Conservation (phyloP, 2,113 vertebrate species). For the Tamias sibiricus region DNA sequence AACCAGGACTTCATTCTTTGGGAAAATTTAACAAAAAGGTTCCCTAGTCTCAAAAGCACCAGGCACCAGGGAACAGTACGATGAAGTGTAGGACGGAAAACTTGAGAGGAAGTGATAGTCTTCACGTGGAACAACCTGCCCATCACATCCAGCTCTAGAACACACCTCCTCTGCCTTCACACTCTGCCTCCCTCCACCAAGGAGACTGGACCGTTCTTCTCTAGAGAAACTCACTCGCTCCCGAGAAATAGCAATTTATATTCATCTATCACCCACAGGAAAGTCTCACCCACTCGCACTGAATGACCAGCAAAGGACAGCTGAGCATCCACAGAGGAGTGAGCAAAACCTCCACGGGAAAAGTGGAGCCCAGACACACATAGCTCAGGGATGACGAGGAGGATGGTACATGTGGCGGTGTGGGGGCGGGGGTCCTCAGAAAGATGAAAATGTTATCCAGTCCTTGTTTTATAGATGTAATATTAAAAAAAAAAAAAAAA, state of each 20-base stretch:
- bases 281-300: background rate
- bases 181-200: background rate
- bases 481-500: background rate
- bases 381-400: background rate
- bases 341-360: background rate
- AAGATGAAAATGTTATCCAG: background rate
- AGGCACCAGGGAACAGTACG: background rate
- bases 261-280: background rate
- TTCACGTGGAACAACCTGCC: accelerated
- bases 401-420: no score
- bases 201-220: background rate
- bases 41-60: background rate
- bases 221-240: background rate
- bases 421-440: background rate
- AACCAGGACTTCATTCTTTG: background rate
- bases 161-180: background rate
- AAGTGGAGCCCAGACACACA: background rate
- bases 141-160: background rate
- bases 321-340: background rate
- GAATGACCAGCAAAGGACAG: background rate
- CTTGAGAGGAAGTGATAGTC: background rate
- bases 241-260: background rate
- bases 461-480: background rate
- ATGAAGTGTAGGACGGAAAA: background rate
- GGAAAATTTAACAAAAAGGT: background rate